A percentile compares a stretch with the other conserved stretches of the same genome.
Evolutionary conservation across 2,888 invertebrate genomes (phyloP).

Genomic region (Sycophila texana): DNA sequence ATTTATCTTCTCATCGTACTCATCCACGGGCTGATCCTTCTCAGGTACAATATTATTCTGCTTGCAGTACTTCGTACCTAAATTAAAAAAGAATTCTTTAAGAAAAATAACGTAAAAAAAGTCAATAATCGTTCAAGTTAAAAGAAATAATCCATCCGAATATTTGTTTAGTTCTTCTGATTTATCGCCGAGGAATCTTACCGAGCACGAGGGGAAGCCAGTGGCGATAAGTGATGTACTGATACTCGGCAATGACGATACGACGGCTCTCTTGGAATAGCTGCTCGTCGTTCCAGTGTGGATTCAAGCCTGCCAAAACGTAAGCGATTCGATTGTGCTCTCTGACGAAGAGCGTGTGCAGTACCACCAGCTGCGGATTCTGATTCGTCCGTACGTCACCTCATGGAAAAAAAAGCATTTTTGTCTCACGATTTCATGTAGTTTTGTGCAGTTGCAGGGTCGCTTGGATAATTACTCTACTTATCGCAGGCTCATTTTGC

Average conservation of each 20-base stretch:
- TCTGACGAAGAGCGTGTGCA: constrained; percentile 74
- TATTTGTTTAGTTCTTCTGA: background rate
- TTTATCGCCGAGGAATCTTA: constrained; percentile 60
- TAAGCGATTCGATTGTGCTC: constrained; percentile 79
- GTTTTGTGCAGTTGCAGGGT: too few relatives aligned
- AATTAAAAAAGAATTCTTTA: too few relatives aligned
- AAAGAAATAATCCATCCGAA: background rate
- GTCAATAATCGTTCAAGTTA: too few relatives aligned
- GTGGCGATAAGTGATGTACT: constrained; percentile 80
- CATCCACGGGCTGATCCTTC: constrained; percentile 56
- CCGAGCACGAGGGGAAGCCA: constrained; percentile 79
- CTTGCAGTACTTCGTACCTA: constrained; percentile 40
- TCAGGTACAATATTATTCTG: constrained; percentile 10
- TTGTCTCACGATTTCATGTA: too few relatives aligned
- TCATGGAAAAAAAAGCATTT: constrained; percentile 60
- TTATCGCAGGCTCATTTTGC: too few relatives aligned
- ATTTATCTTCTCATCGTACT: constrained; percentile 78
- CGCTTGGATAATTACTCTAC: too few relatives aligned
- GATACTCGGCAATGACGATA: constrained; percentile 79
- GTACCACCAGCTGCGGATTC: constrained; percentile 77
- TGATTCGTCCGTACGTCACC: constrained; percentile 79
- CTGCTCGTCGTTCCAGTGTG: constrained; percentile 79
- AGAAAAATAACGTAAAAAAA: too few relatives aligned
- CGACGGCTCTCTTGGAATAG: constrained; percentile 79
- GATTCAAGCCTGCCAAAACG: constrained; percentile 77